A percentile compares a stretch with the other conserved stretches of the same genome.
Evolutionary conservation across 2,888 invertebrate species (phyloP).

Genomic region (Macaria liturata): DNA sequence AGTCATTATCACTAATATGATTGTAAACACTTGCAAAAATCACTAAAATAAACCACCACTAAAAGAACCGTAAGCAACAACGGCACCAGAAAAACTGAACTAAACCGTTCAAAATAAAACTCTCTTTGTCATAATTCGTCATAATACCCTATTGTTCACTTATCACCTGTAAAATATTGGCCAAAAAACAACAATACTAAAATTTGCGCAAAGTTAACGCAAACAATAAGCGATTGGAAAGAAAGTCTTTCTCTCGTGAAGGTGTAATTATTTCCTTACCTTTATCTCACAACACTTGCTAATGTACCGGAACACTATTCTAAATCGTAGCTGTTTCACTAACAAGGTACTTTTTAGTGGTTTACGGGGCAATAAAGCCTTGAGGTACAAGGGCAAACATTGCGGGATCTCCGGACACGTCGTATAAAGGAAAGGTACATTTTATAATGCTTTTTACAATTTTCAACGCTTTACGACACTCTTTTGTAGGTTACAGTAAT

Average conservation of each 20-base stretch:
- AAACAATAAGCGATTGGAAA: constrained; percentile 52
- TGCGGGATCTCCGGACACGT: constrained; percentile 62
- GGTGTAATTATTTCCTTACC: constrained; percentile 69
- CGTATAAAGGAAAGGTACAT: constrained; percentile 26
- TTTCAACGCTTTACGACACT: constrained; percentile 9
- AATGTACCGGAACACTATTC: constrained; percentile 71
- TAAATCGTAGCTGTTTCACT: constrained; percentile 60
- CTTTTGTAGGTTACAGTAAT: constrained; percentile 22
- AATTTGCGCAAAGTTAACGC: constrained; percentile 57
- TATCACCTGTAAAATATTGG: constrained; percentile 58
- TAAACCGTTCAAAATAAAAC: constrained; percentile 32
- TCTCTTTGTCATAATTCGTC: constrained; percentile 42
- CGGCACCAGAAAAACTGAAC: constrained; percentile 34
- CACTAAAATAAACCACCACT: neutral
- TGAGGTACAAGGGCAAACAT: constrained; percentile 76
- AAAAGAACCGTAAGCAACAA: constrained; percentile 36
- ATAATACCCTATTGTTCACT: constrained; percentile 41
- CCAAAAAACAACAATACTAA: constrained; percentile 59
- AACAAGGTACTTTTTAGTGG: constrained; percentile 77
- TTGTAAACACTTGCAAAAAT: too few relatives aligned
- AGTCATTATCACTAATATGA: too few relatives aligned
- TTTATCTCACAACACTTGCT: constrained; percentile 66
- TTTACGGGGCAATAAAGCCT: constrained; percentile 76
- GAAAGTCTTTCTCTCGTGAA: constrained; percentile 78
- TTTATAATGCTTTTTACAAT: constrained; percentile 33